These are phyloP conservation scores for Sigmodon hispidus DNA, from an alignment of 2,113 vertebrate genomes.

Conservation along the genomic window DNA sequence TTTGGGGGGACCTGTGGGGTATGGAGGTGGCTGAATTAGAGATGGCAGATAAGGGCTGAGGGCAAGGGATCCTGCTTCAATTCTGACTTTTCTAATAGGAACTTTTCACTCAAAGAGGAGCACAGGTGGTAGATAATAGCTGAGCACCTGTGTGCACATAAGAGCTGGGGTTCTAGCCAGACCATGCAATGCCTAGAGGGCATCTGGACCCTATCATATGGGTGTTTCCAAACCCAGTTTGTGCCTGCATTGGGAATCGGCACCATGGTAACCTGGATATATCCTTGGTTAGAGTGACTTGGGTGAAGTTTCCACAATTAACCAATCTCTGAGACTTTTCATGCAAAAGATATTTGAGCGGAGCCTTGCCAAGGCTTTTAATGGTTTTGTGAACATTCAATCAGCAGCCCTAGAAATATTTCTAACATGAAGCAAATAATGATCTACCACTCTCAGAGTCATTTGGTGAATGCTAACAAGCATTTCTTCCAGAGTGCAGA, in stretches of 20 bases:
- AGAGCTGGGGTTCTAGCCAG: neutral
- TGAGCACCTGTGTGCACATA: neutral
- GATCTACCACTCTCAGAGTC: slow-evolving; percentile 44
- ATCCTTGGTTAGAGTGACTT: slow-evolving; percentile 19
- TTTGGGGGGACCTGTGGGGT: neutral
- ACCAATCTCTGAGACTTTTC: slow-evolving; percentile 69
- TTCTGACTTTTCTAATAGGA: neutral
- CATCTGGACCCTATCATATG: neutral
- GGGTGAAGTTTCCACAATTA: slow-evolving; percentile 40
- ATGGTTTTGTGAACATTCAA: slow-evolving; percentile 73
- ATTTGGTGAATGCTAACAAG: neutral
- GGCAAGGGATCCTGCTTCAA: neutral
- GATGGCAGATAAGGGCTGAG: neutral
- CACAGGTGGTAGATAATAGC: neutral
- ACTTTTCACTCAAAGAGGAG: neutral
- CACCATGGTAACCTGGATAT: neutral
- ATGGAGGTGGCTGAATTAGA: neutral
- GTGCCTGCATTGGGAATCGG: neutral
- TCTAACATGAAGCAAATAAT: slow-evolving; percentile 72
- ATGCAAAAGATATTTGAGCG: slow-evolving; percentile 67
- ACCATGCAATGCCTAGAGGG: neutral
- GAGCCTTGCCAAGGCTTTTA: slow-evolving; percentile 71
- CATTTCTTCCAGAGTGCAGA: neutral
- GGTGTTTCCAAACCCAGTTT: neutral
- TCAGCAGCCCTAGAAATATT: slow-evolving; percentile 68